Percentiles rank a stretch among this genome's conserved stretches.
Conservation (phyloP, 2,113 vertebrate species). For the Alligator sinensis region DNA sequence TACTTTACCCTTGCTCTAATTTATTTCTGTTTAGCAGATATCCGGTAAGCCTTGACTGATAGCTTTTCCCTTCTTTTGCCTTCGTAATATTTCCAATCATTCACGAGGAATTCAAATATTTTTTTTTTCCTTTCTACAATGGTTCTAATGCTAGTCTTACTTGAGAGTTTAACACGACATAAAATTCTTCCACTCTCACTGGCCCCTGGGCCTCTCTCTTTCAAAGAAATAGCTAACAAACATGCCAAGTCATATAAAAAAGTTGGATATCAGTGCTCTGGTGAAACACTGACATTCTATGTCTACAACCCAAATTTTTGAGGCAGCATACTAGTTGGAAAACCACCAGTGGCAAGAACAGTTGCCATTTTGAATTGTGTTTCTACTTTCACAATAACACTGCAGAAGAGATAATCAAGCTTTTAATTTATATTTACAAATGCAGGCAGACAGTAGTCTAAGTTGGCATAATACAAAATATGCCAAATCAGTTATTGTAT, state of each 20-base stretch:
- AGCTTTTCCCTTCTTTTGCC: constrained; percentile 42
- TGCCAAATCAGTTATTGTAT: constrained; percentile 42
- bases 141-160: constrained; percentile 17
- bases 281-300: constrained; percentile 49
- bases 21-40: neutral
- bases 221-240: constrained; percentile 70
- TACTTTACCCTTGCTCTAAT: neutral
- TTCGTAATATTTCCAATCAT: neutral
- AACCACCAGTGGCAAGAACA: constrained; percentile 84
- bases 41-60: constrained; percentile 37
- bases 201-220: constrained; percentile 70
- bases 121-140: constrained; percentile 18
- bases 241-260: constrained; percentile 75
- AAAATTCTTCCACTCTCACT: constrained; percentile 54
- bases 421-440: constrained; percentile 64
- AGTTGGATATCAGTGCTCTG: constrained; percentile 48
- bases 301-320: constrained; percentile 54
- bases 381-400: neutral
- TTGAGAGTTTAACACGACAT: neutral
- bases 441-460: constrained; percentile 66
- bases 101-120: constrained; percentile 37
- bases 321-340: constrained; percentile 61
- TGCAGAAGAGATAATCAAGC: constrained; percentile 40
- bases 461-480: constrained; percentile 18
- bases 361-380: constrained; percentile 77